These are phyloP conservation scores for Noctua pronuba DNA, from an alignment of 2,888 invertebrate species.

Conservation along the genomic window DNA sequence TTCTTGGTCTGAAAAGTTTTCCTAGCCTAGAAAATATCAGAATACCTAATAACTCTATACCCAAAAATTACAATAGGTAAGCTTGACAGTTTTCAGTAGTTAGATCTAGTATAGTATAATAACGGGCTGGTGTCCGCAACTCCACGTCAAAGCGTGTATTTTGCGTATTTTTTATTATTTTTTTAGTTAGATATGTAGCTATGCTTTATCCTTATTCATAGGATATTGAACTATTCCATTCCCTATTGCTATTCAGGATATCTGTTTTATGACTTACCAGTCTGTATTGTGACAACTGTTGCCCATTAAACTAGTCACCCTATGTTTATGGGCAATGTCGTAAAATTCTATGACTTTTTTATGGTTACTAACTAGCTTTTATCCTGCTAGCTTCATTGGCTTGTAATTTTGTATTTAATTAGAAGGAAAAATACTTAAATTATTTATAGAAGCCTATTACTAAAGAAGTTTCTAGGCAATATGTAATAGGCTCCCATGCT, in stretches of 20 bases:
- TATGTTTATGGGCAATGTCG: conserved; percentile 33
- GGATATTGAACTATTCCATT: not conserved
- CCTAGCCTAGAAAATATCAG: not conserved
- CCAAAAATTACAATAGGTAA: not conserved
- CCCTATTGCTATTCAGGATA: conserved; percentile 16
- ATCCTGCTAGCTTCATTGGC: not conserved
- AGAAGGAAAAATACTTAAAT: not conserved
- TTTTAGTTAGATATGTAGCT: not conserved
- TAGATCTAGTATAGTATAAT: too few relatives aligned
- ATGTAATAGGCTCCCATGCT: not conserved
- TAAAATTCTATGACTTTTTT: conserved; percentile 28
- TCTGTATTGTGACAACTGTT: conserved; percentile 52
- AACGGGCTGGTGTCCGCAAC: too few relatives aligned
- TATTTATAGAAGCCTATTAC: not conserved
- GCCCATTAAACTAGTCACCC: conserved; percentile 52
- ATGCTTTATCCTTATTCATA: not conserved
- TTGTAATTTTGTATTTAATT: not conserved
- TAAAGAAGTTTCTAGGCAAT: not conserved
- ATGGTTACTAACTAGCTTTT: not conserved
- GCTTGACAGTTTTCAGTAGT: too few relatives aligned
- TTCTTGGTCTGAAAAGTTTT: not conserved
- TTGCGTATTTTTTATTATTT: too few relatives aligned
- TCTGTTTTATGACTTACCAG: conserved; percentile 42
- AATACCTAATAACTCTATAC: not conserved
- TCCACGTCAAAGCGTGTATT: too few relatives aligned